phyloP scores from a whole-genome alignment of 1,140 invertebrate species.

The Paramacrobiotus metropolitanus region DNA sequence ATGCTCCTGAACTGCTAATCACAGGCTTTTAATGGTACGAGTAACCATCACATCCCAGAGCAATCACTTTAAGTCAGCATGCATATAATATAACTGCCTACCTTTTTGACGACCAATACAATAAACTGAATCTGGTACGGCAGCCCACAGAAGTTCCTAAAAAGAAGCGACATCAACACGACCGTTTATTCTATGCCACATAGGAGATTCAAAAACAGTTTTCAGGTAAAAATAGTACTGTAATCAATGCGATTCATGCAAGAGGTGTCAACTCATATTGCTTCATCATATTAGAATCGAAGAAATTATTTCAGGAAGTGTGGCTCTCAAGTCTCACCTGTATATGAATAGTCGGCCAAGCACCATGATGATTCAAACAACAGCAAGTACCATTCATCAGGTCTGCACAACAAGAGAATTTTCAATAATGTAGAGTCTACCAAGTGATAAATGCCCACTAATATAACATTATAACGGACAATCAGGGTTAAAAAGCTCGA shows the following conservation, averaged over 20 bases:
- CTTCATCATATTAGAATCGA: background rate
- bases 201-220: background rate
- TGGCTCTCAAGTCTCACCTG: too few relatives aligned
- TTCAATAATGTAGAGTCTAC: too few relatives aligned
- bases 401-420: background rate
- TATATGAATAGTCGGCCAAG: background rate
- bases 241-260: background rate
- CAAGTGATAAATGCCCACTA: too few relatives aligned
- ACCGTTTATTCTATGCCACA: background rate
- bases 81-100: too few relatives aligned
- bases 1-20: background rate
- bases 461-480: background rate
- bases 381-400: background rate
- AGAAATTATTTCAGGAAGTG: background rate
- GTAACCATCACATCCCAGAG: background rate
- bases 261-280: background rate
- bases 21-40: background rate
- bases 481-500: background rate
- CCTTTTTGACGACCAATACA: too few relatives aligned
- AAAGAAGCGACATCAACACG: too few relatives aligned
- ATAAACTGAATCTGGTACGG: too few relatives aligned
- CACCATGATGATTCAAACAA: background rate
- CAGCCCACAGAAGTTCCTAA: too few relatives aligned
- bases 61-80: background rate
- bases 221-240: background rate